Evolutionary conservation across 2,113 vertebrate species (phyloP).

Genomic region (Brevimyrus niger): DNA sequence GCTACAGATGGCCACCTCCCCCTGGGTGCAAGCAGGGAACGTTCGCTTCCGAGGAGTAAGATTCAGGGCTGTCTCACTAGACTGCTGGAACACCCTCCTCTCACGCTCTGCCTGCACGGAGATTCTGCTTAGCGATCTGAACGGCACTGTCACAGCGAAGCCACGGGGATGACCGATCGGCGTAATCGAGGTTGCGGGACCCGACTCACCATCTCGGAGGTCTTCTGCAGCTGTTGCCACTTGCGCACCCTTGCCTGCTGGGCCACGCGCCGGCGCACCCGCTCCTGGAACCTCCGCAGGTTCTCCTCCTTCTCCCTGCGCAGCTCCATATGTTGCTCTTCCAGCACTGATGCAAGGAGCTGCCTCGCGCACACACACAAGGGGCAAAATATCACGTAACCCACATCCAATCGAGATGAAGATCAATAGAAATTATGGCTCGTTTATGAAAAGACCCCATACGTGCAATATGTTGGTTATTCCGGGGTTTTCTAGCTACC

Average conservation of each 20-base stretch:
- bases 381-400: neutral
- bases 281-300: conserved; percentile 71
- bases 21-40: conserved; percentile 40
- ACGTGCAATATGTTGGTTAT: neutral
- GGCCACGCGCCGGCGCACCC: conserved; percentile 74
- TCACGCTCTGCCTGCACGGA: conserved; percentile 54
- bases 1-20: conserved; percentile 40
- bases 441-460: neutral
- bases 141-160: neutral
- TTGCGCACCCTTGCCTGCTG: conserved; percentile 53
- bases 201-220: conserved; percentile 57
- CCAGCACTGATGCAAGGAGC: conserved; percentile 62
- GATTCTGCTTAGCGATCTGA: neutral
- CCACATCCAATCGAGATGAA: neutral
- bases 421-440: neutral
- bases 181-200: too few species aligned
- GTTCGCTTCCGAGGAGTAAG: conserved; percentile 42
- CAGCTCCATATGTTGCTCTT: conserved; percentile 64
- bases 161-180: neutral
- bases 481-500: neutral
- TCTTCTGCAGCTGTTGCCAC: conserved; percentile 58
- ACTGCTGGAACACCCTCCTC: conserved; percentile 36
- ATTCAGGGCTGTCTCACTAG: conserved; percentile 9
- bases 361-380: conserved; percentile 34
- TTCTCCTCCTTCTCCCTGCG: conserved; percentile 58